Base-by-base conservation (phyloP, 2,888 invertebrate genomes). In the Melinopterus prodromus region DNA sequence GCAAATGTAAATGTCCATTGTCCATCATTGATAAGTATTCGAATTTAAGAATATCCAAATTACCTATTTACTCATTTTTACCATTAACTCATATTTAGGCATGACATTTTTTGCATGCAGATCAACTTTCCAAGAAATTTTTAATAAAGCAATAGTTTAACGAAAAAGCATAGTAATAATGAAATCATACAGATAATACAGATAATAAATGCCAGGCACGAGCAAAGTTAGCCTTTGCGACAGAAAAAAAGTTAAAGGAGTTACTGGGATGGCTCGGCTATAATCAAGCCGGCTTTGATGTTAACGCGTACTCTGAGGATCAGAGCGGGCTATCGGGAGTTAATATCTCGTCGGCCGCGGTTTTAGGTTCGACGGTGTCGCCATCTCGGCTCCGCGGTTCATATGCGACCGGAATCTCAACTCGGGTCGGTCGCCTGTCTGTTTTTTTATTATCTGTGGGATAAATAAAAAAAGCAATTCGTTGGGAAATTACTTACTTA, bases 401-500 rank as follows among this genome's bases (percentile, higher is more conserved):
- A n/a, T 16, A 72, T 16, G 35, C 72, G 53, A 12, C 53, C 53
- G 53, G 53, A 53, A 53, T 53, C 53, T 53, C 76, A 26, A 76
- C 26, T 4, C 38, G 15, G 35, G 12, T 36, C 16, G 69, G 26
- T 6, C 16, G 69, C 26, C 35, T 70, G 69, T 16, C 77, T 15
- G 77, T 36, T 53, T 78, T 53, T 78, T 71, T 71, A 26, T 79
- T 78, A 80, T 80, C 82, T 81, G 36, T 79, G 80, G 83, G 84
- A 85, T 84, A 83, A 85, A 85, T 84, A 86, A 26, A 85, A 86
- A 85, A 86, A 85, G 83, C 86, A 85, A 87, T 86, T 86, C 86
- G 85, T 84, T 86, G 86, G 84, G 85, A 87, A 86, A 87, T 87
- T 85, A 86, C 85, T 85, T 86, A 84, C 85, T 86, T 85, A 85